A percentile compares a stretch with the other conserved stretches of the same genome.
Evolutionary conservation across 2,888 invertebrate species (phyloP).

Genomic region (Andrena bicolor): DNA sequence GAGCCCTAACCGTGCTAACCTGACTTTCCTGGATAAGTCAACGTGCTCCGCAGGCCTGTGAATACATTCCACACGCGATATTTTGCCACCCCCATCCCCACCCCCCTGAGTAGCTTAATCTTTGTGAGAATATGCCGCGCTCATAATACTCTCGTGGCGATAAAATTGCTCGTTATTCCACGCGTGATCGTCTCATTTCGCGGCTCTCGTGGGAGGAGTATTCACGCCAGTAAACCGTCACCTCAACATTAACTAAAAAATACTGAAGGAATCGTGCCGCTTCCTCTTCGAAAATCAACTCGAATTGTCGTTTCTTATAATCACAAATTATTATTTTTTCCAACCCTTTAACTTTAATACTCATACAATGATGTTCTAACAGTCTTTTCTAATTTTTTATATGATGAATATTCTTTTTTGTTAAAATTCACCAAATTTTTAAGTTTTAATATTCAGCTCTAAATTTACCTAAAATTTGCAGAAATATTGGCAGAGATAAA

Average conservation of each 20-base stretch:
- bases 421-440: too few species aligned
- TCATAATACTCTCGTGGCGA: slow-evolving; percentile 64
- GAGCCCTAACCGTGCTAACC: slow-evolving; percentile 64
- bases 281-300: not conserved
- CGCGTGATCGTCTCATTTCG: slow-evolving; percentile 56
- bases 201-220: slow-evolving; percentile 45
- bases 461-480: too few species aligned
- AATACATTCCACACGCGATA: slow-evolving; percentile 59
- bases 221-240: slow-evolving; percentile 20
- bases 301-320: not conserved
- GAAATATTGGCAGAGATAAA: too few species aligned
- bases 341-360: too few species aligned
- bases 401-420: too few species aligned
- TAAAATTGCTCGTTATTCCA: slow-evolving; percentile 68
- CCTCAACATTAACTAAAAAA: slow-evolving; percentile 37
- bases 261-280: slow-evolving; percentile 25
- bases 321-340: too few species aligned
- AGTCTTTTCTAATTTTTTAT: too few species aligned
- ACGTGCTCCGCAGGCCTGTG: slow-evolving; percentile 59
- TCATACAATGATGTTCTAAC: too few species aligned
- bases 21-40: slow-evolving; percentile 76
- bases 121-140: slow-evolving; percentile 54
- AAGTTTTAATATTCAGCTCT: too few species aligned
- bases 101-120: slow-evolving; percentile 59
- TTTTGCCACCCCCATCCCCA: slow-evolving; percentile 15